Conservation (phyloP, 2,113 vertebrate genomes). For the Alectura lathami region DNA sequence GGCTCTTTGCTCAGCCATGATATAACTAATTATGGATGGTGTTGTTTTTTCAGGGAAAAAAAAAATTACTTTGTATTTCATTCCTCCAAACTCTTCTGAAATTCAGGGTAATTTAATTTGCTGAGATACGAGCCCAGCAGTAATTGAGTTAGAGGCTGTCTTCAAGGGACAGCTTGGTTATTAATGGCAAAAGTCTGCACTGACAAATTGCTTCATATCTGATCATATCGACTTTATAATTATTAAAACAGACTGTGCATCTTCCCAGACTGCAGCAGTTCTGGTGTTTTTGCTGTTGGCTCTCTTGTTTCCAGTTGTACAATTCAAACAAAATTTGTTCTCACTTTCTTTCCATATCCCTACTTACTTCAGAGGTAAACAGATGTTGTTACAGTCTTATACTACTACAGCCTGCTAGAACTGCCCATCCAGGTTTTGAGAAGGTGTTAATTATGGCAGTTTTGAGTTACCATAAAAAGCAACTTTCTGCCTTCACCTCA, state of each 20-base stretch:
- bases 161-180: slow-evolving; percentile 31
- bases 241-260: slow-evolving; percentile 1
- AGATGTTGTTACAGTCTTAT: neutral
- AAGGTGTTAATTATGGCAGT: neutral
- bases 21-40: neutral
- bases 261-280: neutral
- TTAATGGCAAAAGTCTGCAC: neutral
- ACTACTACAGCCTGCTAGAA: neutral
- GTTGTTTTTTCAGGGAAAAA: neutral
- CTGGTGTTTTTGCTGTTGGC: neutral
- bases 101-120: slow-evolving; percentile 32
- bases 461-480: neutral
- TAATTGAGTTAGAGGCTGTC: slow-evolving; percentile 35
- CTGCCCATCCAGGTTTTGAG: neutral
- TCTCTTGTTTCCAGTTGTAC: neutral
- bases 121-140: slow-evolving; percentile 13
- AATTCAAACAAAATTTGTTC: neutral
- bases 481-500: neutral
- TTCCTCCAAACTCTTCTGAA: neutral
- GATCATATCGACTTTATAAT: neutral
- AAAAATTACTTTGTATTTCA: neutral
- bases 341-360: neutral
- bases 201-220: slow-evolving; percentile 7
- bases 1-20: neutral
- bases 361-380: neutral